Base-by-base conservation (phyloP, 2,888 invertebrate genomes). In the Xestia ashworthii region DNA sequence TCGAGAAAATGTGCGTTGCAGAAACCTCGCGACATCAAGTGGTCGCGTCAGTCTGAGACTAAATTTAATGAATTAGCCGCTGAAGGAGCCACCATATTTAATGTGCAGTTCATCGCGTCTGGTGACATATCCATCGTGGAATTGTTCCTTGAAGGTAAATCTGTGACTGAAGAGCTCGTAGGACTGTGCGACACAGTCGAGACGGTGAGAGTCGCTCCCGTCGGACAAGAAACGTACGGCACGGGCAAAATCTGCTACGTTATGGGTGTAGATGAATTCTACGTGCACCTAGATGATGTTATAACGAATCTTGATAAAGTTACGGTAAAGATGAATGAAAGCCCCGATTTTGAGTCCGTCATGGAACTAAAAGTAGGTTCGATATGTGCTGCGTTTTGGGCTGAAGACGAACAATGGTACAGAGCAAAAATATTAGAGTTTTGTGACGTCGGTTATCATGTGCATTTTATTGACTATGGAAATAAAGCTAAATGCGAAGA, bases 191-290 rank as follows among this genome's bases (percentile, higher is more conserved):
- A 97, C 87, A 92, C 94, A 81, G 92, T 93, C 22, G 93, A 91
- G 6, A 87, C 92, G 62, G 97, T 90, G 91, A 94, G 94, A 90
- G 97, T 88, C 69, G 92, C 95, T 9, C 96, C 96, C 0, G 92
- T 95, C 0, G 95, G 97, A 0, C 95, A 94, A 87, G 97, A 96
- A 78, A 90, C 94, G 67, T 91, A 93, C 44, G 93, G 95, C 84
- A 97, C 97, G 16, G 98, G 98, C 19, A 97, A 97, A 89, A 96
- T 98, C 3, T 98, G 98, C 89, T 98, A 98, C 88, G 96, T 97
- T 1, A 97, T 97, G 89, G 97, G 98, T 0, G 97, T 98, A 0
- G 97, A 97, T 44, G 98, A 98, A 84, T 98, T 98, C 91, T 98
- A 98, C 95, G 96, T 98, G 12, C 98, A 98, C 85, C 93, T 97